Conservation (phyloP, 2,888 invertebrate species). For the Lymantria monacha region DNA sequence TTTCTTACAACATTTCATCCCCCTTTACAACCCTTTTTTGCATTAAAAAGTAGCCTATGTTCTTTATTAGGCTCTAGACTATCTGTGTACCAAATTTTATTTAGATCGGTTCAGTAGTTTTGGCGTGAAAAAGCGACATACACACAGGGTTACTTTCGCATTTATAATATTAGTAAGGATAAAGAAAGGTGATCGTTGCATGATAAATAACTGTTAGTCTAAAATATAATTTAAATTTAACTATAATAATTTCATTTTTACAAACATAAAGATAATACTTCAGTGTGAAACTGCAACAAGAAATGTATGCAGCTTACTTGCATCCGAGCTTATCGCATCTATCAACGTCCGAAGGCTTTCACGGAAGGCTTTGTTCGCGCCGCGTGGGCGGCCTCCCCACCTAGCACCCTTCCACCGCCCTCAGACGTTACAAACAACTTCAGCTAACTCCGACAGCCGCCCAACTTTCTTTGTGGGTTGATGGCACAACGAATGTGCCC, state of each 20-base stretch:
- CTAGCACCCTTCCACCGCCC: slow-evolving; percentile 43
- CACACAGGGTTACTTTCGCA: too few relatives aligned
- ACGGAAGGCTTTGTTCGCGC: slow-evolving; percentile 77
- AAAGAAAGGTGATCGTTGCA: too few relatives aligned
- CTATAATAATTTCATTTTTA: not conserved
- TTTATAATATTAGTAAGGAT: too few relatives aligned
- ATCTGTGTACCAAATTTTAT: too few relatives aligned
- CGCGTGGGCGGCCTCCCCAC: slow-evolving; percentile 41
- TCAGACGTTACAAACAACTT: slow-evolving; percentile 69
- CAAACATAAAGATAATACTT: slow-evolving; percentile 41
- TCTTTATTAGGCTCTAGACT: too few relatives aligned
- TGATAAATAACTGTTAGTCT: not conserved
- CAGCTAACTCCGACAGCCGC: slow-evolving; percentile 61
- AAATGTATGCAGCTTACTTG: slow-evolving; percentile 81
- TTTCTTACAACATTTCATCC: too few relatives aligned
- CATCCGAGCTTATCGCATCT: slow-evolving; percentile 81
- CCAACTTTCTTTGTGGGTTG: slow-evolving; percentile 67
- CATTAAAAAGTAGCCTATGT: too few relatives aligned
- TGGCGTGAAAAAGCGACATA: too few relatives aligned
- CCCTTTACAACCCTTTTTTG: too few relatives aligned
- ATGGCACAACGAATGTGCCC: slow-evolving; percentile 55
- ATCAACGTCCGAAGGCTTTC: slow-evolving; percentile 74
- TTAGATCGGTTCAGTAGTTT: too few relatives aligned
- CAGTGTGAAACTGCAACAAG: slow-evolving; percentile 65
- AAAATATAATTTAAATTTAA: not conserved